Base-by-base conservation (phyloP, 2,888 invertebrate species). In the Trachelus iudaicus region DNA sequence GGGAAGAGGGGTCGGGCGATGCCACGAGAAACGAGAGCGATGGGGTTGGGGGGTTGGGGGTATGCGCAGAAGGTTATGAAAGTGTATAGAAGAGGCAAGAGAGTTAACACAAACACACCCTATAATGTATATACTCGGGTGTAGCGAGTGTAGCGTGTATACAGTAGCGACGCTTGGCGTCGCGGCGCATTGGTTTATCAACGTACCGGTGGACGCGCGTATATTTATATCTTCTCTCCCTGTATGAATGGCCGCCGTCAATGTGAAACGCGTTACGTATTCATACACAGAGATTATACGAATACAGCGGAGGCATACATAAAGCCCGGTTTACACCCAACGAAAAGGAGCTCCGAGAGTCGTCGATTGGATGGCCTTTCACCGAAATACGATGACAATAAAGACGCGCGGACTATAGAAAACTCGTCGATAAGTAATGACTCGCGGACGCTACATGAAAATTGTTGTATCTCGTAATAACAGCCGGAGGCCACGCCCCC, bases 1-100 rank as follows among this genome's bases (percentile, higher is more conserved):
- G 84, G 81, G 78, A 33, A 33, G 33, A 33, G 40, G 73, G 73
- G 89, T 91, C 91, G 89, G 82, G 69, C 84, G 88, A 4, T 87
- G 81, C 86, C 56, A 56, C 23, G 56, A 56, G 23, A 56, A 56
- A 9, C 56, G 56, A 56, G 56, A 56, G 56, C 56, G 23, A 23
- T 23, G 56, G 56, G 56, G 23, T 56, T 56, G 56, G 56, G 73
- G 34, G 75, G 23, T 56, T 23, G 40, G 73, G 34, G 76, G 30
- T 40, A 75, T 73, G 71, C 68, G 35, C 68, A 30, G 30, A 76
- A 33, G 23, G 30, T 15, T 56, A 56, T 56, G 23, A 56, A 56
- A 56, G 56, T 56, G 56, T 56, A 2, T 56, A 23, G 56, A 56
- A 56, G 56, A 56, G 56, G 56, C 56, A 56, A 56, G 56, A 23